Evolutionary conservation across 2,113 vertebrate genomes (phyloP).

Genomic region (Semicossyphus pulcher): DNA sequence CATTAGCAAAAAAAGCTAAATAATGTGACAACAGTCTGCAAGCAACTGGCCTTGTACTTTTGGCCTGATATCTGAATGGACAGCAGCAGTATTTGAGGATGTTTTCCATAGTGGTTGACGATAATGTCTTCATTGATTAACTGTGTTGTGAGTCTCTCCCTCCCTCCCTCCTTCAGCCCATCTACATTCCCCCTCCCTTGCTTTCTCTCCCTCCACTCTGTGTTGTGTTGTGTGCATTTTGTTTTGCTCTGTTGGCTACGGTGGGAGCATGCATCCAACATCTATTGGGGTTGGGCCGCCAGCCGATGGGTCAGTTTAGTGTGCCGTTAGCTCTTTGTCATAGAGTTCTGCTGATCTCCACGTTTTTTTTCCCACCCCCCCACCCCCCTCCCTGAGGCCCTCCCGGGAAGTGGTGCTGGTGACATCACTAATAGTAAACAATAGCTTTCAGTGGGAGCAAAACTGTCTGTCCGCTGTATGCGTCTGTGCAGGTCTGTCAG

Average conservation of each 20-base stretch:
- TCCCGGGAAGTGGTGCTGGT: slow-evolving; percentile 78
- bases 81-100: neutral
- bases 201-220: neutral
- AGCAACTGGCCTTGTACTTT: neutral
- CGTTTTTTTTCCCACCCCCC: slow-evolving; percentile 67
- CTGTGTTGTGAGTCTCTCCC: neutral
- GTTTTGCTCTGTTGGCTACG: slow-evolving; percentile 57
- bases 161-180: neutral
- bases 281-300: slow-evolving; percentile 58
- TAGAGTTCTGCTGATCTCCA: slow-evolving; percentile 81
- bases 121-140: slow-evolving; percentile 40
- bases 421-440: slow-evolving; percentile 81
- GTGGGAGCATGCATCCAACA: slow-evolving; percentile 46
- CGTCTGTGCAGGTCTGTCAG: slow-evolving; percentile 26
- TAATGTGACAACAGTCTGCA: neutral
- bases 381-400: slow-evolving; percentile 70
- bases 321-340: slow-evolving; percentile 79
- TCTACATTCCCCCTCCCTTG: slow-evolving; percentile 11
- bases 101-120: slow-evolving; percentile 19
- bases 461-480: slow-evolving; percentile 24
- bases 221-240: slow-evolving; percentile 54
- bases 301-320: slow-evolving; percentile 74
- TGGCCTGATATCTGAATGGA: neutral
- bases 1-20: neutral
- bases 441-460: slow-evolving; percentile 66